These are phyloP conservation scores for Tiliacea citrago DNA, from an alignment of 2,888 invertebrate genomes.

Conservation along the genomic window DNA sequence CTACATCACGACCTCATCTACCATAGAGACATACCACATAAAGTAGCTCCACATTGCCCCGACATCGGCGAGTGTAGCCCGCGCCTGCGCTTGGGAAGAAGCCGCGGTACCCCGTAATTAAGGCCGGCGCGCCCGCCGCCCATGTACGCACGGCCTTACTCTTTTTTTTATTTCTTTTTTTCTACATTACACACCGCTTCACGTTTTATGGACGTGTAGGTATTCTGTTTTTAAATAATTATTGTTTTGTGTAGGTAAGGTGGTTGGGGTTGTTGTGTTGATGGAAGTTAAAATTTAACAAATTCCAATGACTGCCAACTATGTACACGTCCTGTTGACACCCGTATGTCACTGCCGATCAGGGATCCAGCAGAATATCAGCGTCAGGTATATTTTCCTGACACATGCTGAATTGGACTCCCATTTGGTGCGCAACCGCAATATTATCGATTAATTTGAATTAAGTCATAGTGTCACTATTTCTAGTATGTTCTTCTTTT, in stretches of 20 bases:
- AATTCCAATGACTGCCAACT: too few relatives aligned
- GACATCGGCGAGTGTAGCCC: constrained; percentile 56
- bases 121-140: constrained; percentile 83
- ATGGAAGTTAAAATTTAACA: too few relatives aligned
- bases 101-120: constrained; percentile 82
- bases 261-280: background rate
- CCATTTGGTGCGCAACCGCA: too few relatives aligned
- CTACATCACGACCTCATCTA: constrained; percentile 45
- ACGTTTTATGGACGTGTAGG: constrained; percentile 55
- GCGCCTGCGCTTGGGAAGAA: constrained; percentile 61
- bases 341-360: too few relatives aligned
- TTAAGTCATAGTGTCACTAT: too few relatives aligned
- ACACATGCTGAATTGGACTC: too few relatives aligned
- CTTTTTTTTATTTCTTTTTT: constrained; percentile 68
- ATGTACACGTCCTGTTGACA: too few relatives aligned
- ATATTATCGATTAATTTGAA: too few relatives aligned
- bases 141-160: constrained; percentile 71
- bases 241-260: constrained; percentile 20
- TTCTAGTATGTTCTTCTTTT: too few relatives aligned
- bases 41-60: constrained; percentile 45
- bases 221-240: constrained; percentile 57
- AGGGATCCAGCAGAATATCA: too few relatives aligned
- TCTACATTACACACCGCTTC: constrained; percentile 62
- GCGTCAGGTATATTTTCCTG: too few relatives aligned
- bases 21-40: constrained; percentile 45